Evolutionary conservation across 2,113 vertebrate genomes (phyloP).

Genomic region (Holacanthus passer): DNA sequence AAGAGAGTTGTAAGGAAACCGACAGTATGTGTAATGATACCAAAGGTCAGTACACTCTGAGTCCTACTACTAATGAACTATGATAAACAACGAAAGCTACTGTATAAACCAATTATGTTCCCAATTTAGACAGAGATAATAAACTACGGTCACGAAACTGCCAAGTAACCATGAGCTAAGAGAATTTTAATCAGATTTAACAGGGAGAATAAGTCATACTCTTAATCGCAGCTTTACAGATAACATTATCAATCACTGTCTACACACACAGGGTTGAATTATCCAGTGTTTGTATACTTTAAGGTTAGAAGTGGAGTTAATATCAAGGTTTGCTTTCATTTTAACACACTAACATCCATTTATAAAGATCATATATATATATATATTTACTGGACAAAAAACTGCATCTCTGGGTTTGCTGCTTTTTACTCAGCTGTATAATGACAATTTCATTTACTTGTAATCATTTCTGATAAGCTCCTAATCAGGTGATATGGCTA

Average conservation of each 20-base stretch:
- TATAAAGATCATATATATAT: background rate
- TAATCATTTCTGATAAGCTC: background rate
- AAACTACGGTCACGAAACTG: background rate
- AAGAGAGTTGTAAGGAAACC: background rate
- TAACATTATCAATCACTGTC: too few relatives aligned
- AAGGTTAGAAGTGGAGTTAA: background rate
- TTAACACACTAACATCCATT: background rate
- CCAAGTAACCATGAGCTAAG: background rate
- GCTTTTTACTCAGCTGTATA: background rate
- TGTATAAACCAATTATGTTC: background rate
- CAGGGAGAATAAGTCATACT: background rate
- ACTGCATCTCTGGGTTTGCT: background rate
- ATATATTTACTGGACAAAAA: background rate
- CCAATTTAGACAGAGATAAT: background rate
- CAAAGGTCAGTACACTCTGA: background rate
- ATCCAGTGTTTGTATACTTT: background rate
- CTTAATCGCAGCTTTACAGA: constrained; percentile 6
- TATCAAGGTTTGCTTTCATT: background rate
- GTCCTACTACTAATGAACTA: background rate
- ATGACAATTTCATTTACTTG: background rate
- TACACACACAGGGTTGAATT: background rate
- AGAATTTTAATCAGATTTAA: background rate
- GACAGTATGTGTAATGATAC: background rate
- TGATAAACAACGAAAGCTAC: constrained; percentile 19
- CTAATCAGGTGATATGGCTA: background rate